Base-by-base conservation (phyloP, 2,888 invertebrate genomes). In the Plebejus anna region DNA sequence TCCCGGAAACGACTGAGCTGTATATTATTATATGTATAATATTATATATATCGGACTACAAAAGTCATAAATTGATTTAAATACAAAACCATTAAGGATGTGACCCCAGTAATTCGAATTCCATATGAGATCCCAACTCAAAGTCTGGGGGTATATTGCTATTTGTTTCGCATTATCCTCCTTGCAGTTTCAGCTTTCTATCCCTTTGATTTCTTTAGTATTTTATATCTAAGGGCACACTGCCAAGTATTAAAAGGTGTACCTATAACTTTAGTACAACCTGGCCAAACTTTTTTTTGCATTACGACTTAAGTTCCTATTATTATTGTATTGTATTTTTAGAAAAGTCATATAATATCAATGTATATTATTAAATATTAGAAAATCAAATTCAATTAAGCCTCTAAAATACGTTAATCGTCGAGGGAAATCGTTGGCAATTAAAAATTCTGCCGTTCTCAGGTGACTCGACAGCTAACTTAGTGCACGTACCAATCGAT, bases 371-470 rank as follows among this genome's bases (percentile, higher is more conserved):
- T 16, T 4, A 55, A 47, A 55, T 16, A 55, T 55, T 4, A 55
- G 4, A 16, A 55, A 55, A 16, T 55, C 4, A 16, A 13, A 55
- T 66, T 66, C 32, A 66, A 66, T 66, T 32, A 13, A 66, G 13
- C 32, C 32, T 32, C 32, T 36, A 4, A 9, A 61, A 36, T 66
- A 16, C 5, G 36, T 13, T 11, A 38, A 16, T 70, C 13, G 13
- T 71, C 42, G n/a, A n/a, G 71, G 38, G 42, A 71, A 71, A 42
- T 71, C 42, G n/a, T 71, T 42, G 28, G 22, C 22, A 42, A 71
- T 42, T 71, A 71, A 42, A 22, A 71, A 71, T 71, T 42, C 70
- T 38, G 70, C 9, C 22, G 1, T 7, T 42, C 71, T n/a, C 71
- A 42, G 22, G 71, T 71, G 71, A n/a, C 38, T 38, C 38, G 38